Percentiles rank a stretch among this genome's conserved stretches.
Evolutionary conservation across 2,113 vertebrate genomes (phyloP).

Genomic region (Equus przewalskii): DNA sequence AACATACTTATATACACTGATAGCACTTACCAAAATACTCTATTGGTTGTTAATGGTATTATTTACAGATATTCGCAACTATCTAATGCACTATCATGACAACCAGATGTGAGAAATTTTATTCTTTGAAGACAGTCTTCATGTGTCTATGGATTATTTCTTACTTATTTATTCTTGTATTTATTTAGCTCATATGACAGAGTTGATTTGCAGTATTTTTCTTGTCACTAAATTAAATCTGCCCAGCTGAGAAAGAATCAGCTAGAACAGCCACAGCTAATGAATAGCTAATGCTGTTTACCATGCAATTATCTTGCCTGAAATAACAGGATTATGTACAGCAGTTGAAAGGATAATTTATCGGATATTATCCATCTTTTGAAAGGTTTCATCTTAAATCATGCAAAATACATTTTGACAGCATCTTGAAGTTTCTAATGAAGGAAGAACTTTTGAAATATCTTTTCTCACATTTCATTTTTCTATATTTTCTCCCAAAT

Average conservation of each 20-base stretch:
- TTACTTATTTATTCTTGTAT: conserved; percentile 61
- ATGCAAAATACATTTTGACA: conserved; percentile 73
- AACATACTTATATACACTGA: not conserved
- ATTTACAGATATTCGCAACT: not conserved
- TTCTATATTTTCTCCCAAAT: conserved; percentile 39
- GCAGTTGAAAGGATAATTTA: conserved; percentile 74
- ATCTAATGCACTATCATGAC: not conserved
- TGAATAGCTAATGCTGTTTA: conserved; percentile 81
- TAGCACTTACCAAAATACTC: not conserved
- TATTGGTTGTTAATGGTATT: not conserved
- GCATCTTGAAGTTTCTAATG: conserved; percentile 68
- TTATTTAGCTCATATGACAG: conserved; percentile 57
- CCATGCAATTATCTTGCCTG: conserved; percentile 77
- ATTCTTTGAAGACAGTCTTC: conserved; percentile 57
- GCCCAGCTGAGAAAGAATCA: conserved; percentile 71
- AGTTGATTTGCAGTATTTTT: conserved; percentile 74
- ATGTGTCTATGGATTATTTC: conserved; percentile 25
- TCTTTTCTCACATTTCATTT: not conserved
- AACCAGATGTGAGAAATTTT: not conserved
- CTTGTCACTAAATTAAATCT: conserved; percentile 81
- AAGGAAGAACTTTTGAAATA: conserved; percentile 62
- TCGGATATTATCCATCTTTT: conserved; percentile 60
- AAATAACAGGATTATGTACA: conserved; percentile 79
- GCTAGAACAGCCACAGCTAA: conserved; percentile 69
- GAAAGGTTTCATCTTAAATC: conserved; percentile 78